Base-by-base conservation (phyloP, 2,113 vertebrate genomes). In the Siphamia tubifer region DNA sequence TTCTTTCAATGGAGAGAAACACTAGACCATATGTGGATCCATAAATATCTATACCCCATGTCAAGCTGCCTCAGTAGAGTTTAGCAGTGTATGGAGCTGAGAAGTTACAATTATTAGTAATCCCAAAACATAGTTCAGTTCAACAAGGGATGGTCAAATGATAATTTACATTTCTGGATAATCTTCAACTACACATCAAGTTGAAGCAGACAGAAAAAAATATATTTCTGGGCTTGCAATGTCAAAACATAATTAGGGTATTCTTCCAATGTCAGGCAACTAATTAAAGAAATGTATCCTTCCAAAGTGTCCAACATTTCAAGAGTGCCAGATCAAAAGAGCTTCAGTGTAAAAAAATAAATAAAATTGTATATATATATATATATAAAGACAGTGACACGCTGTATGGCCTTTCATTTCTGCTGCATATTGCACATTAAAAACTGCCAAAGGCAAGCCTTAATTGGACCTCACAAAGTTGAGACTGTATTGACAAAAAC, bases 321-420 rank as follows among this genome's bases (percentile, higher is more conserved):
- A 90, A 90, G 90, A 85, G 82, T 68, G 69, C 48, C 39, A 68
- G 84, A 84, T 92, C 69, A 91, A 90, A 87, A 66, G 10, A 64
- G 60, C 74, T 89, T 90, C 87, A 92, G 90, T 91, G 81, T 77
- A 64, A 74, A 73, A 82, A n/a, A n/a, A n/a, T n/a, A n/a, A n/a
- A n/a, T n/a, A n/a, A n/a, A n/a, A n/a, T n/a, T 68, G 77, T 56
- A 67, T 76, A 83, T 71, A 43, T 45, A 77, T 64, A 71, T 70
- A 57, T 56, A 75, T 65, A 77, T 72, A 42, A 71, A 67, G 82
- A 80, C 58, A 75, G 67, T 44, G 68, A 80, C 58, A 51, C 28
- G 32, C 56, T 60, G 61, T 27, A 65, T 55, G 55, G 44, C 44
- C 61, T n/a, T n/a, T 64, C 48, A 39, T 17, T 16, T 43, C 51